Conservation (phyloP, 2,113 vertebrate genomes). For the Marmota monax region DNA sequence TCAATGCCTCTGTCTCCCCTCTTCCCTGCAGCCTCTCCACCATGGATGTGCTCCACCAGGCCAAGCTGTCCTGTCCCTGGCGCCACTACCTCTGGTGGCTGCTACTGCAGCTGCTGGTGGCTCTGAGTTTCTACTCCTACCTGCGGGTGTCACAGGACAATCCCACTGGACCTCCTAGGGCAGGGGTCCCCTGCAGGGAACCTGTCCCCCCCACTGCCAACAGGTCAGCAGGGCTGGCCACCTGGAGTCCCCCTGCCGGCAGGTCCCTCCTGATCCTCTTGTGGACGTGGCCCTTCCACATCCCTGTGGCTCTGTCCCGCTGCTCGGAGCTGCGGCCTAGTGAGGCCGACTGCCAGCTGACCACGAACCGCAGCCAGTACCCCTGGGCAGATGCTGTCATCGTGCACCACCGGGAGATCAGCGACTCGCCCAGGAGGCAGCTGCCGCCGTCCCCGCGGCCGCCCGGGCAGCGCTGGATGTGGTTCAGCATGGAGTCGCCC, state of each 20-base stretch:
- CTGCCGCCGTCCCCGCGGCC: conserved; percentile 53
- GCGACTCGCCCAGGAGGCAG: rapidly evolving
- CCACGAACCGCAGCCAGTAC: neutral
- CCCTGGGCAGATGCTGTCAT: neutral
- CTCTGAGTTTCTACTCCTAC: conserved; percentile 39
- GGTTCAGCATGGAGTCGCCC: conserved; percentile 81
- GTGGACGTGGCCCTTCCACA: conserved; percentile 79
- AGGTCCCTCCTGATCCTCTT: conserved; percentile 30
- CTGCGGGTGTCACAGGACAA: neutral
- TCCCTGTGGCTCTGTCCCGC: rapidly evolving
- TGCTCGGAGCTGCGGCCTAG: neutral
- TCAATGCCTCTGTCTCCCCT: rapidly evolving
- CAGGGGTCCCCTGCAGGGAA: rapidly evolving
- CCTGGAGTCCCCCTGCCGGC: rapidly evolving
- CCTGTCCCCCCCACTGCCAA: neutral
- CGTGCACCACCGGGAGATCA: conserved; percentile 77
- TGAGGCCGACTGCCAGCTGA: conserved; percentile 41
- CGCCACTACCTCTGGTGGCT: rapidly evolving
- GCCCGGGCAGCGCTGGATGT: conserved; percentile 77
- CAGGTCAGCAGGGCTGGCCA: neutral
- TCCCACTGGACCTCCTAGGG: rapidly evolving
- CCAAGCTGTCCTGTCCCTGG: neutral
- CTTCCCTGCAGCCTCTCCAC: neutral
- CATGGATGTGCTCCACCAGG: rapidly evolving
- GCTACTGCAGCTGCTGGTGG: neutral